Percentiles rank a stretch among this genome's conserved stretches.
Evolutionary conservation across 2,888 invertebrate genomes (phyloP).

Genomic region (Acleris emargana): DNA sequence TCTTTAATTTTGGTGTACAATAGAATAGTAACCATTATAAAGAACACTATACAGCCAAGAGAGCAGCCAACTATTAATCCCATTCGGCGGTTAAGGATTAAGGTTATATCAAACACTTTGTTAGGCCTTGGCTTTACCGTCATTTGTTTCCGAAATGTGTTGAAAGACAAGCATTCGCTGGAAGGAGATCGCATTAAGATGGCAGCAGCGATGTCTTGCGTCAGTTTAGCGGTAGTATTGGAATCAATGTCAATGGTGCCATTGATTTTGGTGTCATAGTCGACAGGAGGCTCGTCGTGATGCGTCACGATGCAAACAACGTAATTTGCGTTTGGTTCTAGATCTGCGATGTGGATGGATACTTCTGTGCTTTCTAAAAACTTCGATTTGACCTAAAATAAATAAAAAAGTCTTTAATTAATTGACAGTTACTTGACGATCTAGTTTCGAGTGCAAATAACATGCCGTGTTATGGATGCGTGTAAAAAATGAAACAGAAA

Average conservation of each 20-base stretch:
- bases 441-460: too few relatives aligned
- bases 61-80: constrained; percentile 77
- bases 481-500: too few relatives aligned
- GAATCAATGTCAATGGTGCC: constrained; percentile 51
- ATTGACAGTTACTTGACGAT: too few relatives aligned
- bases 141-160: constrained; percentile 64
- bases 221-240: constrained; percentile 62
- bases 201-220: constrained; percentile 65
- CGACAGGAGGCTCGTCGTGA: constrained; percentile 59
- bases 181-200: constrained; percentile 71
- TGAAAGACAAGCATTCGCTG: constrained; percentile 75
- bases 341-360: constrained; percentile 64
- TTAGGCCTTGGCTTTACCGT: constrained; percentile 56
- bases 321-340: constrained; percentile 67
- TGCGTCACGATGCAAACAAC: constrained; percentile 70
- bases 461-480: too few relatives aligned
- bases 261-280: constrained; percentile 56
- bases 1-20: constrained; percentile 78
- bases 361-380: constrained; percentile 68
- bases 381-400: constrained; percentile 68
- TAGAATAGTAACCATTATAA: constrained; percentile 75
- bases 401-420: constrained; percentile 38
- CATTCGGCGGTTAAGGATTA: constrained; percentile 70
- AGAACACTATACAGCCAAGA: constrained; percentile 75
- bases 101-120: constrained; percentile 64